Evolutionary conservation across 2,113 vertebrate genomes (phyloP).

Genomic region (rat (Rattus norvegicus)): DNA sequence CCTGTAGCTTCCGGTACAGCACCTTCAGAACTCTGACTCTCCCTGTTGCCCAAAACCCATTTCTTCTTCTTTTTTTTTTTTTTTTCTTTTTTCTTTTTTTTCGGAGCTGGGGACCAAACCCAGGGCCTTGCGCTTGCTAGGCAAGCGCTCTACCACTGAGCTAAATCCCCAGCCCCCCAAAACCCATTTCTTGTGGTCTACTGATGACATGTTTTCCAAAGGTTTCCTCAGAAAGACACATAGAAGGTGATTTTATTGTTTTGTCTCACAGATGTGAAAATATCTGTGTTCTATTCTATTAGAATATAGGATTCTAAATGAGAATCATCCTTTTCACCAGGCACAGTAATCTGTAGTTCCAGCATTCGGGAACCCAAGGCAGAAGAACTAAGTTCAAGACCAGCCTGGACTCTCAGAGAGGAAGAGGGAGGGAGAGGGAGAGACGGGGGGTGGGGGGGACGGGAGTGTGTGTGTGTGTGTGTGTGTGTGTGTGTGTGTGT

Average conservation of each 20-base stretch:
- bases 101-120: too few relatives aligned
- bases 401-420: background rate
- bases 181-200: background rate
- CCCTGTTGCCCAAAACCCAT: background rate
- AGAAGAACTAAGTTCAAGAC: background rate
- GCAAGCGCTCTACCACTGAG: too few relatives aligned
- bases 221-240: slow-evolving; percentile 21
- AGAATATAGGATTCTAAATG: background rate
- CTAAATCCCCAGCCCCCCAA: too few relatives aligned
- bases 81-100: too few relatives aligned
- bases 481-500: too few relatives aligned
- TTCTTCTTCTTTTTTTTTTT: too few relatives aligned
- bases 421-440: too few relatives aligned
- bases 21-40: background rate
- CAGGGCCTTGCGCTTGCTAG: too few relatives aligned
- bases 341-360: background rate
- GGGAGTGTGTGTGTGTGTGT: too few relatives aligned
- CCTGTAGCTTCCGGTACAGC: background rate
- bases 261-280: background rate
- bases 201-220: background rate
- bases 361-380: background rate
- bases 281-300: background rate
- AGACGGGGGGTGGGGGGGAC: too few relatives aligned
- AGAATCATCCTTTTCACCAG: background rate
- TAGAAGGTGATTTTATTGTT: background rate